A percentile compares a stretch with the other conserved stretches of the same genome.
Conservation (phyloP, 2,797 vertebrate genomes). For the Lacerta viridis region DNA sequence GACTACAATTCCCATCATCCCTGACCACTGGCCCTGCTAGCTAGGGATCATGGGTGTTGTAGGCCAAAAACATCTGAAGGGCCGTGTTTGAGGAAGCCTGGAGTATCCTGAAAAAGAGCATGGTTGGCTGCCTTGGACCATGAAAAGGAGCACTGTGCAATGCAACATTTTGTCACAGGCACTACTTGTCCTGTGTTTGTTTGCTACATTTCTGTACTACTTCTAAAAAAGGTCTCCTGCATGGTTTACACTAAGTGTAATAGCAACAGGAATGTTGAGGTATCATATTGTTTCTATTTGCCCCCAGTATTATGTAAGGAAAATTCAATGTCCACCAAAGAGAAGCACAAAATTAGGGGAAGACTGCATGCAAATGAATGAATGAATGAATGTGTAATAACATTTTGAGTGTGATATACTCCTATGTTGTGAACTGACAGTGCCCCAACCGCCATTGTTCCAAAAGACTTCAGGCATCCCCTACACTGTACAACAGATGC, state of each 20-base stretch:
- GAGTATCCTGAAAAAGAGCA: no score
- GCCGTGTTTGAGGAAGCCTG: no score
- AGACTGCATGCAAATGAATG: neutral
- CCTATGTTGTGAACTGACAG: neutral
- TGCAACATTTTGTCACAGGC: neutral
- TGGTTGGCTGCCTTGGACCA: no score
- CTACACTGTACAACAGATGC: neutral
- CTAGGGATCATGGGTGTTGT: no score
- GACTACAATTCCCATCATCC: no score
- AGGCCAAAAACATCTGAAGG: no score
- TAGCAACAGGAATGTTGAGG: neutral
- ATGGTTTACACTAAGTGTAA: neutral
- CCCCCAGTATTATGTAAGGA: neutral
- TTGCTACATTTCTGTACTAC: no score
- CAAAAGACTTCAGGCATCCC: neutral
- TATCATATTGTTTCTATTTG: no score
- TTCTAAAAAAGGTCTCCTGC: no score
- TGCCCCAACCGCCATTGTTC: neutral
- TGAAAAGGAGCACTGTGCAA: no score
- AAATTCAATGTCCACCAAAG: neutral
- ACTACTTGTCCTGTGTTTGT: neutral
- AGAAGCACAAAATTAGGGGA: neutral
- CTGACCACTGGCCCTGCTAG: no score
- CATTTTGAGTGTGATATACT: neutral
- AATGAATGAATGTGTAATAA: no score